Base-by-base conservation (phyloP, 1,140 invertebrate species). In the Leptinotarsa defecta region DNA sequence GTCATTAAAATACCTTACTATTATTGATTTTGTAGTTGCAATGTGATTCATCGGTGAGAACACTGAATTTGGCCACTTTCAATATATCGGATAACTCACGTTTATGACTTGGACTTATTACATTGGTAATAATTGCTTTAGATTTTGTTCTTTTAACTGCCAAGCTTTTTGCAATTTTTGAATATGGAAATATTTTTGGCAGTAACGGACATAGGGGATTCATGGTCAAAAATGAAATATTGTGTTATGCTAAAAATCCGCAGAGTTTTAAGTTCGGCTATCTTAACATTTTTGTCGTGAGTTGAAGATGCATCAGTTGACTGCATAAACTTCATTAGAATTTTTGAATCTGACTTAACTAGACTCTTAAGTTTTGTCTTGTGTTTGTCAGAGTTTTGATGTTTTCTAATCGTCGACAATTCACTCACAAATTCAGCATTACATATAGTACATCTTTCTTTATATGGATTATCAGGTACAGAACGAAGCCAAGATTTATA, bases 1-100 rank as follows among this genome's bases (percentile, higher is more conserved):
- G 27, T 73, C 52, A 77, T 82, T 78, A 76, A 79, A 84, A 81
- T 79, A 84, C 68, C 78, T 69, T n/a, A 77, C 78, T 73, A 78
- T 72, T 71, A 77, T 19, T 19, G 43, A 52, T 73, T 77, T 75
- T 17, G 43, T 22, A 13, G 34, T n/a, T 22, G 68, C 24, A 57
- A 76, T 73, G 27, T 77, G 76, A 68, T 52, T 77, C 76, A 71
- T 77, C 76, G 67, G 69, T 75, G 2, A 75, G 15, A 13, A 77
- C 24, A 49, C 74, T 75, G 62, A 77, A 75, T 75, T 76, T 77
- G 43, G 11, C 13, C 49, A 19, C 20, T 71, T 69, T 68, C n/a
- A 76, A 27, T n/a, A 57, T 68, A 13, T 11, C 19, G 15, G 17
- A 22, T 68, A 70, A 69, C 15, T 34, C 19, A 48, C 17, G 63